phyloP scores from a whole-genome alignment of 2,888 invertebrate genomes.

The Glaucopsyche alexis region DNA sequence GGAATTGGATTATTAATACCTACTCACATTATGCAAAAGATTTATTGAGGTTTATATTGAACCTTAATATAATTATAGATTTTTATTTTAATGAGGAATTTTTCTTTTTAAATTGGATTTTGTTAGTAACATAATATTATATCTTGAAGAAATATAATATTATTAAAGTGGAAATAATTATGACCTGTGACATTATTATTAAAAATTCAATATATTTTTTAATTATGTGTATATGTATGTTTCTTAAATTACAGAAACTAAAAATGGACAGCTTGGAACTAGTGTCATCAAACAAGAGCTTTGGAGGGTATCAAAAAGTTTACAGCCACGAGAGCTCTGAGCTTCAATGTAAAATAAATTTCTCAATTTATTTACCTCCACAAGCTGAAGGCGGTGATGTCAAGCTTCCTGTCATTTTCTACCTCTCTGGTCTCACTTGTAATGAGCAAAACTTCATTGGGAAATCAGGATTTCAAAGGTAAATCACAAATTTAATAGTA shows the following conservation, averaged over 20 bases:
- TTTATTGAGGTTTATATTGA: too few species aligned
- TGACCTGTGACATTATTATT: neutral
- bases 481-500: constrained; percentile 32
- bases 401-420: constrained; percentile 91
- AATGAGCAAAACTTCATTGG: constrained; percentile 97
- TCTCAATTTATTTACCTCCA: constrained; percentile 94
- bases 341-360: constrained; percentile 94
- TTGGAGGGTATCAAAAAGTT: constrained; percentile 92
- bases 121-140: too few species aligned
- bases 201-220: neutral
- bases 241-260: constrained; percentile 33
- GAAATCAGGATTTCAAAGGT: constrained; percentile 96
- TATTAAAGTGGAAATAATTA: too few species aligned
- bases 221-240: neutral
- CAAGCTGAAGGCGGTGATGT: constrained; percentile 81
- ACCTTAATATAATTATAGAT: too few species aligned
- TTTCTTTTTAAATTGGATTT: too few species aligned
- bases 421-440: constrained; percentile 95
- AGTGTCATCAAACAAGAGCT: constrained; percentile 85
- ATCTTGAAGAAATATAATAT: too few species aligned
- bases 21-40: too few species aligned
- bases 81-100: too few species aligned
- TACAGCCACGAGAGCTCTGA: constrained; percentile 89
- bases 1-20: too few species aligned
- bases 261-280: constrained; percentile 78